Base-by-base conservation (phyloP, 1,140 invertebrate species). In the Latrodectus geometricus region DNA sequence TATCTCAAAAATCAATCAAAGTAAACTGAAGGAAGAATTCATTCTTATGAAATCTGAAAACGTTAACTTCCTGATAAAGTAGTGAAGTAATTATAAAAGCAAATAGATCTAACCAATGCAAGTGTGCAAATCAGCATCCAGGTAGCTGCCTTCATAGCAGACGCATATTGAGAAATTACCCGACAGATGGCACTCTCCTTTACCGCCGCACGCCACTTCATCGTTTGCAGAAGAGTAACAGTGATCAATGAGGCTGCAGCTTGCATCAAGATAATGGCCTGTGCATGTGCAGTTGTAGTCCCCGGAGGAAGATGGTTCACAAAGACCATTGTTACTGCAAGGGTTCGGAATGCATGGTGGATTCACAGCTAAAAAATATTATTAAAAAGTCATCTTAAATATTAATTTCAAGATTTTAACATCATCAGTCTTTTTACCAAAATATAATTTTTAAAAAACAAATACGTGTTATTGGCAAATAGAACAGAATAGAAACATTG, bases 281-380 rank as follows among this genome's bases (percentile, higher is more conserved):
- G 69, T 8, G 21, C 69, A 70, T 9, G 15, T 48, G 66, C 78
- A 80, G 49, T 69, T 70, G 68, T 69, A 80, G 21, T 80, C 66
- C 2, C 20, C 21, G 14, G 48, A 12, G 14, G 66, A 21, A 11
- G 52, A 12, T 3, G n/a, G 11, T 54, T 70, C n/a, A 35, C 78
- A 80, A 9, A 21, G 21, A 0, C 78, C 78, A 23, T 20, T 9
- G 17, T 80, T 70, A 21, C 21, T 54, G 50, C 78, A 80, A 20
- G 66, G 78, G 14, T 80, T 80, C 70, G 78, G 78, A 17, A 54
- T 68, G 9, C 78, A 80, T 1, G 78, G 78, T 20, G 14, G 66
- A 8, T 20, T 8, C 1, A 52, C 48, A 54, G 9, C 17, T 21
- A n/a, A 65, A 69, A 69, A 15, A 23, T 1, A 61, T 0, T 23